Evolutionary conservation across 2,797 vertebrate species (phyloP).

Genomic region (Xenopus petersii): DNA sequence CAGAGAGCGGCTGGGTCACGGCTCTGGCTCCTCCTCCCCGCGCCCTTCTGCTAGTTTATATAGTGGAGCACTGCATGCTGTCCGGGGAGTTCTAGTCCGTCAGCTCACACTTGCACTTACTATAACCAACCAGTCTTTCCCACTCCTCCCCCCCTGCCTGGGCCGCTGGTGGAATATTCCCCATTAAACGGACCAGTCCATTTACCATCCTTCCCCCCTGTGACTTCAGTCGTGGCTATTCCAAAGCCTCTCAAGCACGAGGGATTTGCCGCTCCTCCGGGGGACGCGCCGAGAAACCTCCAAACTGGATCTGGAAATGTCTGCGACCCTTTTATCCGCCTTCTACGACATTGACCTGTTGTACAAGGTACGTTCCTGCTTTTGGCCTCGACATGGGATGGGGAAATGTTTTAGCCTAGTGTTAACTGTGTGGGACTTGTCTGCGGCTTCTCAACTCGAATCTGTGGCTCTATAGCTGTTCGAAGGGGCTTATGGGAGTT

Average conservation of each 20-base stretch:
- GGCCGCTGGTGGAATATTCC: conserved; percentile 49
- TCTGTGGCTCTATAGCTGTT: no score
- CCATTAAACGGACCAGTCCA: conserved; percentile 49
- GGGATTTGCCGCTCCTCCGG: conserved; percentile 77
- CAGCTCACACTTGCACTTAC: conserved; percentile 64
- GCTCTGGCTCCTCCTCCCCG: conserved; percentile 53
- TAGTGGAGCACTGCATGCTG: conserved; percentile 55
- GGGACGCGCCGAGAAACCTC: conserved; percentile 72
- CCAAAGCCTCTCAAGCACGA: conserved; percentile 64
- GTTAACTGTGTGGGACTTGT: background rate
- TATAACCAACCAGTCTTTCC: conserved; percentile 1
- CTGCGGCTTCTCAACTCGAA: no score
- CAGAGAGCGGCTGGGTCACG: no score
- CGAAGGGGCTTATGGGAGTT: background rate
- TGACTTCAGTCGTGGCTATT: conserved; percentile 79
- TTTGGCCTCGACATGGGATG: background rate
- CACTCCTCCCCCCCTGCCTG: background rate
- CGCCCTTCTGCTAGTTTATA: conserved; percentile 65
- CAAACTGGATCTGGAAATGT: conserved; percentile 84
- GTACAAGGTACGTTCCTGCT: conserved; percentile 79
- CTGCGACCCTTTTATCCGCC: conserved; percentile 87
- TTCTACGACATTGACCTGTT: conserved; percentile 97
- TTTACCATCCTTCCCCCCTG: conserved; percentile 11
- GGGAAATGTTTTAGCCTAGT: no score
- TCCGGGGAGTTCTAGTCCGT: conserved; percentile 69